Evolutionary conservation across 2,113 vertebrate genomes (phyloP).

Genomic region (Cyphomyrus discorhynchus): DNA sequence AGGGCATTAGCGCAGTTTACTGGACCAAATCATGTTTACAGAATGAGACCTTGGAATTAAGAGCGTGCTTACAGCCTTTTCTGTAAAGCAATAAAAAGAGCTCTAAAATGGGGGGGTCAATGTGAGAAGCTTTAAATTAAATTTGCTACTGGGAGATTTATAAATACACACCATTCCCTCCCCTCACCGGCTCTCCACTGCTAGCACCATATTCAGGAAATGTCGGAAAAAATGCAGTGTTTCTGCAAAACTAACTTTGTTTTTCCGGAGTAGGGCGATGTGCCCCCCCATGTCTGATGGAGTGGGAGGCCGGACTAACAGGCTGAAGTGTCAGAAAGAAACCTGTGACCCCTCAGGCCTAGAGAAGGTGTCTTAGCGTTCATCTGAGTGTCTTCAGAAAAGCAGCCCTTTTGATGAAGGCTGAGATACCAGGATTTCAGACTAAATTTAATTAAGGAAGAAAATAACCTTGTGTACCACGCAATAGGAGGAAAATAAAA

Average conservation of each 20-base stretch:
- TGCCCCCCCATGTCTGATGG: neutral
- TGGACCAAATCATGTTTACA: neutral
- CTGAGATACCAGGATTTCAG: constrained; percentile 10
- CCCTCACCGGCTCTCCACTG: neutral
- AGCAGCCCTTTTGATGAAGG: neutral
- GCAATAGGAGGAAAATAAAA: neutral
- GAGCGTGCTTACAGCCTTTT: neutral
- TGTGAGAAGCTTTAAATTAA: neutral
- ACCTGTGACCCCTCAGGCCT: neutral
- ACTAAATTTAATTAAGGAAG: constrained; percentile 13
- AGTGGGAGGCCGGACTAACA: neutral
- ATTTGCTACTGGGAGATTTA: neutral
- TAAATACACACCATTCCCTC: neutral
- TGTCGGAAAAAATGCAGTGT: neutral
- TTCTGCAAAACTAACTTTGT: neutral
- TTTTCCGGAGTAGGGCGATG: neutral
- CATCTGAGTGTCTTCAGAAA: neutral
- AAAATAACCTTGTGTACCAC: constrained; percentile 1
- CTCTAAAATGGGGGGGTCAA: neutral
- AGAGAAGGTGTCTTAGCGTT: neutral
- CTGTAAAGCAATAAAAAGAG: neutral
- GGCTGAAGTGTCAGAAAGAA: neutral
- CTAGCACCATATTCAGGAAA: neutral
- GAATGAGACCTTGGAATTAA: constrained; percentile 1
- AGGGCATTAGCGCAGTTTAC: neutral